Conservation (phyloP, 2,888 invertebrate species). For the Zaprionus bogoriensis region DNA sequence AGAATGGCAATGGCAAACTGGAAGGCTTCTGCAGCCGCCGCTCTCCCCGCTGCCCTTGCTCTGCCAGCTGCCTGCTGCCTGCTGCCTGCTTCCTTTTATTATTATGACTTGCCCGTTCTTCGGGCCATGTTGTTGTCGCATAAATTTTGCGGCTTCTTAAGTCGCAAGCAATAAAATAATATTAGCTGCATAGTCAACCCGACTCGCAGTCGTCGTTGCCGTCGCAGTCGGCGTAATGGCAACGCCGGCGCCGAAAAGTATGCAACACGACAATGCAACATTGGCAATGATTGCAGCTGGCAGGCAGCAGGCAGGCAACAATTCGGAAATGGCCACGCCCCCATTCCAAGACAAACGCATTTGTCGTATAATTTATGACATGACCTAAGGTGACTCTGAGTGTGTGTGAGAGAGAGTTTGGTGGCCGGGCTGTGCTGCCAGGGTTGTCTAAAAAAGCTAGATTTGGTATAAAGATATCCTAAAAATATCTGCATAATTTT, state of each 20-base stretch:
- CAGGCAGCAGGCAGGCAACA: constrained; percentile 45
- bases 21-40: constrained; percentile 1
- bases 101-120: constrained; percentile 54
- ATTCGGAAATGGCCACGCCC: constrained; percentile 45
- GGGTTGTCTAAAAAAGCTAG: no score
- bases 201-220: constrained; percentile 1
- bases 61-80: constrained; percentile 16
- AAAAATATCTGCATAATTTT: no score
- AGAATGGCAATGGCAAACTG: constrained; percentile 60
- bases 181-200: constrained; percentile 72
- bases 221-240: constrained; percentile 14
- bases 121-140: constrained; percentile 71
- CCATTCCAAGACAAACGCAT: constrained; percentile 69
- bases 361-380: constrained; percentile 76
- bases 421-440: no score
- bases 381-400: constrained; percentile 39
- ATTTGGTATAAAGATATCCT: no score
- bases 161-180: constrained; percentile 79
- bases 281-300: constrained; percentile 70
- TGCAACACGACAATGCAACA: constrained; percentile 72
- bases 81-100: constrained; percentile 65
- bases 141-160: constrained; percentile 80
- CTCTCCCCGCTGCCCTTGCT: constrained; percentile 30
- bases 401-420: no score
- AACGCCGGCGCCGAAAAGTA: constrained; percentile 58